Evolutionary conservation across 2,113 vertebrate genomes (phyloP).

Genomic region (Notarius lentiginosus): DNA sequence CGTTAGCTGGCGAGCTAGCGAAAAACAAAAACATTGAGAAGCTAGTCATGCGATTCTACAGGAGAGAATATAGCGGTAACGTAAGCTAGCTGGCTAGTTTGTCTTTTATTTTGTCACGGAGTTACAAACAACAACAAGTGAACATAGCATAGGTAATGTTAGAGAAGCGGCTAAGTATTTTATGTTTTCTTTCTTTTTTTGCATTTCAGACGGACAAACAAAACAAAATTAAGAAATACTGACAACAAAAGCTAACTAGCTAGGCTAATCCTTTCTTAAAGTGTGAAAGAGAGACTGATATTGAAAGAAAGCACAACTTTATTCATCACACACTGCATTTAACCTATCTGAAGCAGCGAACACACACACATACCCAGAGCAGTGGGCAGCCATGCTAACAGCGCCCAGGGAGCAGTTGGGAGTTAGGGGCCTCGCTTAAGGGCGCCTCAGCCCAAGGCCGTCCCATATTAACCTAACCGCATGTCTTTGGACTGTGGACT

Average conservation of each 20-base stretch:
- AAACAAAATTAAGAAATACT: neutral
- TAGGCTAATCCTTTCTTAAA: neutral
- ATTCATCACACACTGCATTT: no score
- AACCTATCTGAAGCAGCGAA: no score
- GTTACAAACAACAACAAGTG: neutral
- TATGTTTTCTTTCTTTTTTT: neutral
- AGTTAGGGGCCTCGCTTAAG: no score
- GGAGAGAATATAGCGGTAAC: neutral
- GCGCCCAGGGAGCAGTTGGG: no score
- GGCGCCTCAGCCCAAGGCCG: no score
- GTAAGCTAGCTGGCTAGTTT: neutral
- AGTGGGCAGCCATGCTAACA: no score
- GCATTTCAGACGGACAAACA: neutral
- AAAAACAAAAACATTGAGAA: neutral
- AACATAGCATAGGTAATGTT: neutral
- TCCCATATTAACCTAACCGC: no score
- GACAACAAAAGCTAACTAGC: neutral
- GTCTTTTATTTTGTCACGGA: neutral
- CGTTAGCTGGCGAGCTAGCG: neutral
- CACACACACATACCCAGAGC: no score
- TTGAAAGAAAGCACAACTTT: neutral
- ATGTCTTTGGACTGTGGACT: no score
- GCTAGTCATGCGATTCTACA: neutral
- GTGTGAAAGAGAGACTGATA: no score
- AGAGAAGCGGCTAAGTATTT: neutral